Conservation (phyloP, 2,797 vertebrate species). For the Rhynchonycteris naso region DNA sequence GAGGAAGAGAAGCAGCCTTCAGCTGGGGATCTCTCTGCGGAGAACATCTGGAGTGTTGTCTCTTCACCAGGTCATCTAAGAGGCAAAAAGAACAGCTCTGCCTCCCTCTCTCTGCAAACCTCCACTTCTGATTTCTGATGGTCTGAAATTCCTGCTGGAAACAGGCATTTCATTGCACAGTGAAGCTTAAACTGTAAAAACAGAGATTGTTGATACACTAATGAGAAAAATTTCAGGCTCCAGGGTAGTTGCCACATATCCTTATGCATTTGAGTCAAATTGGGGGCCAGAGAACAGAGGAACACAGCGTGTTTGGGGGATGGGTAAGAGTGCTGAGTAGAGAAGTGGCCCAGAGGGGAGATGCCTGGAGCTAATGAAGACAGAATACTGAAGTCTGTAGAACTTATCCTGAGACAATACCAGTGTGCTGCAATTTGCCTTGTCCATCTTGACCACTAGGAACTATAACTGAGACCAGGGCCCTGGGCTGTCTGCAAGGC, state of each 20-base stretch:
- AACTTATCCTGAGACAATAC: not conserved
- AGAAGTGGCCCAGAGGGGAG: not conserved
- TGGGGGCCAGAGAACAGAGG: not conserved
- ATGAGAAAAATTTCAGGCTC: not conserved
- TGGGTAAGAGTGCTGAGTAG: not conserved
- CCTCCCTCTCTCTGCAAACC: not conserved
- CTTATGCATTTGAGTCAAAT: not conserved
- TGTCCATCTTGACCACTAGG: not conserved
- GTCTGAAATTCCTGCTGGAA: conserved; percentile 1
- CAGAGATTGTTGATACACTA: not conserved
- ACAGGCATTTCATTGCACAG: not conserved
- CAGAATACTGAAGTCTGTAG: not conserved
- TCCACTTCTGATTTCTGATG: not conserved
- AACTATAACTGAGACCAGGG: not conserved
- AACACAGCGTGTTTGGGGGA: not conserved
- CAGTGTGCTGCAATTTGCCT: not conserved
- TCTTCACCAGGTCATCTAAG: not conserved
- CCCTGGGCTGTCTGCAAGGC: not conserved
- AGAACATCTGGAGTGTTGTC: not conserved
- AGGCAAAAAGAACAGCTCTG: not conserved
- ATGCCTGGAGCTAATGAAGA: not conserved
- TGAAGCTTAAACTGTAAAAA: not conserved
- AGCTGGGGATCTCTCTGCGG: not conserved
- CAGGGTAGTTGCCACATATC: not conserved
- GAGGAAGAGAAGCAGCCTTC: not conserved